Evolutionary conservation across 2,797 vertebrate species (phyloP).

Genomic region (Lycodopsis pacificus): DNA sequence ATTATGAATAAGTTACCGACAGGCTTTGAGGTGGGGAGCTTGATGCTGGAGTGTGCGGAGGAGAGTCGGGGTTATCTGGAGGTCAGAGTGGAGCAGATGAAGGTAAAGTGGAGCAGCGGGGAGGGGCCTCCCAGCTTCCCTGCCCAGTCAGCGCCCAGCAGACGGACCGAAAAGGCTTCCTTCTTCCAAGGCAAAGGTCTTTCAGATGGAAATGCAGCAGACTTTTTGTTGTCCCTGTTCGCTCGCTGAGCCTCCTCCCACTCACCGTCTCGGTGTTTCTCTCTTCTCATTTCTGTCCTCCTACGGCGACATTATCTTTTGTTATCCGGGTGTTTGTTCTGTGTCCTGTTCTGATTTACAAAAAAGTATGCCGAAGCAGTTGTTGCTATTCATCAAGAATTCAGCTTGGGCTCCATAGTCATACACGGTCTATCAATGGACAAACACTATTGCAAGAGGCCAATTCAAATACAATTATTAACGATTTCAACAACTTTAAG

Average conservation of each 20-base stretch:
- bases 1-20: constrained; percentile 42
- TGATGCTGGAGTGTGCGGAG: constrained; percentile 31
- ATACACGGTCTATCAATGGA: neutral
- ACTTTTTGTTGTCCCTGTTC: constrained; percentile 55
- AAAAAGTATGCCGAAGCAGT: constrained; percentile 17
- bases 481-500: no score
- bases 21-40: constrained; percentile 47
- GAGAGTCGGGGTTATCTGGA: constrained; percentile 45
- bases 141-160: constrained; percentile 36
- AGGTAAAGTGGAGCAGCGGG: constrained; percentile 31
- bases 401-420: neutral
- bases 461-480: neutral
- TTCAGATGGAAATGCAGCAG: constrained; percentile 77
- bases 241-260: constrained; percentile 29
- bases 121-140: constrained; percentile 28
- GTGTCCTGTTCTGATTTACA: constrained; percentile 15
- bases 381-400: neutral
- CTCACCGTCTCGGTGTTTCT: constrained; percentile 20
- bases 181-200: constrained; percentile 46
- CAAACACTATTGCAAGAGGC: neutral
- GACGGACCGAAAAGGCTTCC: constrained; percentile 52
- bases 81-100: constrained; percentile 50
- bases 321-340: constrained; percentile 24
- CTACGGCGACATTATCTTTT: constrained; percentile 28
- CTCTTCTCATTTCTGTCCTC: constrained; percentile 33